These are phyloP conservation scores for Pachypanchax playfairii DNA, from an alignment of 2,113 vertebrate species.

Conservation along the genomic window DNA sequence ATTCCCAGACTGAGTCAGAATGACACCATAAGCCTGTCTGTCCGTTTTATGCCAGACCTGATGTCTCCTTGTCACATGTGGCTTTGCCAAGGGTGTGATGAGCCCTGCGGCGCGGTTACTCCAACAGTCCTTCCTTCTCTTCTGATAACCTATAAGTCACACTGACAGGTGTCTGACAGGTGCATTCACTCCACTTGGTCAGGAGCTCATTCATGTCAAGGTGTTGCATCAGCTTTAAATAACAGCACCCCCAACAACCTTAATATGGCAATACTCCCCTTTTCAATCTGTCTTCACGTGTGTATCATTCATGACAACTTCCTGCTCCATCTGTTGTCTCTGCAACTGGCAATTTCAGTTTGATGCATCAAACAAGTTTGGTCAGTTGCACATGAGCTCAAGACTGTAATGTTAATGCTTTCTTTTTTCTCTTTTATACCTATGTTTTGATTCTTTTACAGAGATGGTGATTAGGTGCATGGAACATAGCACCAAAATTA, in stretches of 20 bases:
- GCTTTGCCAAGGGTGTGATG: conserved; percentile 22
- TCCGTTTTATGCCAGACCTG: conserved; percentile 64
- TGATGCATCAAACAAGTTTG: neutral
- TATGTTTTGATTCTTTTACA: too few species aligned
- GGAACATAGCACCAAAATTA: too few species aligned
- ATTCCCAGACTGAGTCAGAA: conserved; percentile 66
- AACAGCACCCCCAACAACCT: conserved; percentile 20
- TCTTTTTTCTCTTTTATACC: too few species aligned
- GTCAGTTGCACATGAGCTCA: neutral
- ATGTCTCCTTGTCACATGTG: conserved; percentile 59
- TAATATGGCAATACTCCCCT: conserved; percentile 21
- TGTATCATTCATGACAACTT: conserved; percentile 57
- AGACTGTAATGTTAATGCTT: neutral
- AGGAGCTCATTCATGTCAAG: conserved; percentile 48
- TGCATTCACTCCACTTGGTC: conserved; percentile 42
- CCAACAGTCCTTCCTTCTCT: neutral
- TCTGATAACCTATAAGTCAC: conserved; percentile 48
- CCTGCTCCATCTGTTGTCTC: conserved; percentile 65
- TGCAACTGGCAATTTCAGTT: conserved; percentile 32
- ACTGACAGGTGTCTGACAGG: conserved; percentile 56
- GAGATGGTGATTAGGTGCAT: too few species aligned
- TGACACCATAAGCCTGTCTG: conserved; percentile 66
- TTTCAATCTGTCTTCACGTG: conserved; percentile 65
- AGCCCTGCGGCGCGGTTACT: conserved; percentile 14
- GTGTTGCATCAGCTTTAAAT: conserved; percentile 57